phyloP scores from a whole-genome alignment of 2,113 vertebrate species.

The Numenius arquata region DNA sequence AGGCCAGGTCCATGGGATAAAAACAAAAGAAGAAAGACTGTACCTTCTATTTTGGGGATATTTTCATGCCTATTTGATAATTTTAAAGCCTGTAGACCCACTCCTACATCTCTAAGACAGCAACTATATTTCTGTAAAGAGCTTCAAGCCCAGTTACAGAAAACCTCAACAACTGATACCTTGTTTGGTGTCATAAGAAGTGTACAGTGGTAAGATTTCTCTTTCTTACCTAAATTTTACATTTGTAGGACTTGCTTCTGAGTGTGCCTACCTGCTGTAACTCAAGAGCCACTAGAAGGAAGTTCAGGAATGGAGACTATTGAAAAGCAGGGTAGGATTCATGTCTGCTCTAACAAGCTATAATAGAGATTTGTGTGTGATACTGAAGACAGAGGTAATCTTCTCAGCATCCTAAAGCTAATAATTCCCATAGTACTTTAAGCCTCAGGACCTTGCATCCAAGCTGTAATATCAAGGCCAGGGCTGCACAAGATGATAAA shows the following conservation, averaged over 20 bases:
- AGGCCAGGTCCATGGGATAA: not conserved
- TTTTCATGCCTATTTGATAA: not conserved
- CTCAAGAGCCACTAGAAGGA: not conserved
- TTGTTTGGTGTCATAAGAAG: not conserved
- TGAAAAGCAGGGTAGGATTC: not conserved
- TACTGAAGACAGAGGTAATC: not conserved
- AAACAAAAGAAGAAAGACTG: not conserved
- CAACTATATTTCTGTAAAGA: not conserved
- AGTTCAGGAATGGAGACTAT: not conserved
- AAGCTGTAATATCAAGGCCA: not conserved
- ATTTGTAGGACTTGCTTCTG: not conserved
- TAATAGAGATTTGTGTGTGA: not conserved
- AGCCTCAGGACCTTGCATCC: not conserved
- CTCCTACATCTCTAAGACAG: not conserved
- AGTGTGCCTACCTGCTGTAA: not conserved
- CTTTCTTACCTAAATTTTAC: not conserved
- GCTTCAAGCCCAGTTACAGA: not conserved
- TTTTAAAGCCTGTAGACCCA: not conserved
- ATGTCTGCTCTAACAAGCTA: not conserved
- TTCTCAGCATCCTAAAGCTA: not conserved
- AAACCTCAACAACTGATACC: not conserved
- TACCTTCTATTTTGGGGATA: not conserved
- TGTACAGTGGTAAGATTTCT: not conserved
- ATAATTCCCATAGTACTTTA: not conserved
- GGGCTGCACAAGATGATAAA: not conserved